A percentile compares a stretch with the other conserved stretches of the same genome.
These are phyloP conservation scores for Clarias platycephalus DNA, from an alignment of 2,797 vertebrate species.

Conservation along the genomic window DNA sequence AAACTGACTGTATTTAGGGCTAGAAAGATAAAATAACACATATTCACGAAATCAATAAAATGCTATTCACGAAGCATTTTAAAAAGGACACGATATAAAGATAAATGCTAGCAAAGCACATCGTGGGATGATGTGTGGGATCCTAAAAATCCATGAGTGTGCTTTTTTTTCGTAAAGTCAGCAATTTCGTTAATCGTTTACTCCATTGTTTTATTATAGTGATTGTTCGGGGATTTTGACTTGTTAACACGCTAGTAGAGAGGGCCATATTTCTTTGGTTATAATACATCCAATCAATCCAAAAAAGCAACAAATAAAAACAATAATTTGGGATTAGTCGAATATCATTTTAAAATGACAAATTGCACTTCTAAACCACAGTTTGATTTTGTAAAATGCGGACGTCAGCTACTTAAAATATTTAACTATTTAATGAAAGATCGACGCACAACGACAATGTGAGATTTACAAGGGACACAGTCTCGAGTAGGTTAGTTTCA, in stretches of 20 bases:
- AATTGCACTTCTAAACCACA: conserved; percentile 60
- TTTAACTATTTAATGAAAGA: background rate
- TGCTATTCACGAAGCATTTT: too few relatives aligned
- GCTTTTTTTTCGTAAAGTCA: conserved; percentile 76
- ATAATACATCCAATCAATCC: background rate
- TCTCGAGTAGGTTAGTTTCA: conserved; percentile 65
- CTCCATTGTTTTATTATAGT: conserved; percentile 83
- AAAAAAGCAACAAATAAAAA: background rate
- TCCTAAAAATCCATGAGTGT: conserved; percentile 78
- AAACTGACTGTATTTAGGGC: background rate
- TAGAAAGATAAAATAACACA: background rate
- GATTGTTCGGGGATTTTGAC: conserved; percentile 78
- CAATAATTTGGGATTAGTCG: conserved; percentile 62
- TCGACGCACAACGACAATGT: background rate
- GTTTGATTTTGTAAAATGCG: background rate
- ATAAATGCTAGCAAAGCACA: conserved; percentile 70
- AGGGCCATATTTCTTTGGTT: background rate
- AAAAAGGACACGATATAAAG: conserved; percentile 44
- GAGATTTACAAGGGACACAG: conserved; percentile 59
- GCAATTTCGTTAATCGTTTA: conserved; percentile 87
- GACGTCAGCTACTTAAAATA: background rate
- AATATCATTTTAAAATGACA: conserved; percentile 62
- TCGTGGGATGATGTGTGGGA: conserved; percentile 88
- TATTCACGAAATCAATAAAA: too few relatives aligned
- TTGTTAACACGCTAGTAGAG: background rate